Percentiles rank a stretch among this genome's conserved stretches.
phyloP scores from a whole-genome alignment of 1,140 invertebrate genomes.

The Campoletis sonorensis region DNA sequence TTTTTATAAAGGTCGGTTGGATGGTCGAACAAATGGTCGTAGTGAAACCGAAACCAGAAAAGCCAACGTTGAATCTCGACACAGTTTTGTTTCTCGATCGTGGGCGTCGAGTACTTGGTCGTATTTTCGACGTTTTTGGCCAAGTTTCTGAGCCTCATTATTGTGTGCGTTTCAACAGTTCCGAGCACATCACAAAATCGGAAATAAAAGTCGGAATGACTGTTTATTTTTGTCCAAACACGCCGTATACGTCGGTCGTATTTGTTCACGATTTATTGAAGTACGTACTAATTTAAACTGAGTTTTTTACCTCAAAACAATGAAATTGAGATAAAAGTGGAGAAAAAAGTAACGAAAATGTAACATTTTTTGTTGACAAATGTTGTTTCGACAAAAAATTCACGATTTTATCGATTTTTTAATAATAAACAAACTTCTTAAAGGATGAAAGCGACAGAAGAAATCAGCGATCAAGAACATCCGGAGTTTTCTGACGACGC shows the following conservation, averaged over 20 bases:
- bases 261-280: constrained; percentile 84
- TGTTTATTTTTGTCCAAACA: constrained; percentile 89
- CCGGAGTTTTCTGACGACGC: constrained; percentile 96
- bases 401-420: neutral
- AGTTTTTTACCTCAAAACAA: constrained; percentile 19
- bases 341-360: no score
- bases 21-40: constrained; percentile 72
- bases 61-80: constrained; percentile 88
- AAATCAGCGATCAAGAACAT: constrained; percentile 90
- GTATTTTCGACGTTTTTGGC: constrained; percentile 94
- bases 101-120: constrained; percentile 84
- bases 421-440: constrained; percentile 29
- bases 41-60: constrained; percentile 73
- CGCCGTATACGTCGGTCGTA: constrained; percentile 85
- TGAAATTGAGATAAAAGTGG: no score
- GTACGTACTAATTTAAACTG: constrained; percentile 71
- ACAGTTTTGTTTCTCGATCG: constrained; percentile 88
- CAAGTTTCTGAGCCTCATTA: constrained; percentile 87
- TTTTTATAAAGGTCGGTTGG: constrained; percentile 66
- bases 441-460: constrained; percentile 87
- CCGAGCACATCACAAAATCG: constrained; percentile 82
- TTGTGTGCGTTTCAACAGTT: constrained; percentile 89
- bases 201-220: constrained; percentile 80
- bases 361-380: no score
- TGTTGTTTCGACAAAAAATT: no score